These are phyloP conservation scores for Australoheros facetus DNA, from an alignment of 2,797 vertebrate species.

Conservation along the genomic window DNA sequence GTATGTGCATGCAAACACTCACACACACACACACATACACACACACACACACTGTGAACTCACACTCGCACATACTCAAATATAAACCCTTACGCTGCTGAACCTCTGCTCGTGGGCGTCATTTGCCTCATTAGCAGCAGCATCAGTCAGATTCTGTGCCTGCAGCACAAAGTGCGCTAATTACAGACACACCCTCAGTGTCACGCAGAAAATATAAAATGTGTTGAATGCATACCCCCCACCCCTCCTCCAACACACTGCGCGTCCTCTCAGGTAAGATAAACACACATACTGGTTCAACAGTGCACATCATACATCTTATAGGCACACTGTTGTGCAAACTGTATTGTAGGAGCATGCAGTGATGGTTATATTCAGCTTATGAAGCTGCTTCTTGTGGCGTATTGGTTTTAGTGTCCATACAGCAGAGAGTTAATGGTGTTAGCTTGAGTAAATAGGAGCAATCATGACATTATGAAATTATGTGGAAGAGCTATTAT, in stretches of 20 bases:
- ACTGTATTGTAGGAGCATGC: constrained; percentile 21
- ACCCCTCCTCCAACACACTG: background rate
- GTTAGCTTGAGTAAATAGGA: constrained; percentile 62
- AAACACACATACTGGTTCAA: background rate
- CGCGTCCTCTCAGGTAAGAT: background rate
- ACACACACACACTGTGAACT: background rate
- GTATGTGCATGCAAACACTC: background rate
- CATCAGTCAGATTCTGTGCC: constrained; percentile 64
- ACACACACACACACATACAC: background rate
- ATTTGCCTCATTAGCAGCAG: constrained; percentile 72
- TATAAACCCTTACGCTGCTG: constrained; percentile 4
- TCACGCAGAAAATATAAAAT: constrained; percentile 61
- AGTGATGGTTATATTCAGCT: constrained; percentile 22
- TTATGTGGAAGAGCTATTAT: constrained; percentile 75
- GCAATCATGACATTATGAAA: constrained; percentile 80
- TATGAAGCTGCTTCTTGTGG: constrained; percentile 11
- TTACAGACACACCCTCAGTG: constrained; percentile 74
- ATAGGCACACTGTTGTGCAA: constrained; percentile 10
- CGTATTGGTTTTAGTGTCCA: constrained; percentile 29
- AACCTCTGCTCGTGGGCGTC: constrained; percentile 45
- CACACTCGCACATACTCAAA: background rate
- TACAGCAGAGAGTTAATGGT: constrained; percentile 43
- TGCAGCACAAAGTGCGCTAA: constrained; percentile 67
- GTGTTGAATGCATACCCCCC: constrained; percentile 34
- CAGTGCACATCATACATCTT: background rate